Base-by-base conservation (phyloP, 2,888 invertebrate species). In the Meliscaeva auricollis region DNA sequence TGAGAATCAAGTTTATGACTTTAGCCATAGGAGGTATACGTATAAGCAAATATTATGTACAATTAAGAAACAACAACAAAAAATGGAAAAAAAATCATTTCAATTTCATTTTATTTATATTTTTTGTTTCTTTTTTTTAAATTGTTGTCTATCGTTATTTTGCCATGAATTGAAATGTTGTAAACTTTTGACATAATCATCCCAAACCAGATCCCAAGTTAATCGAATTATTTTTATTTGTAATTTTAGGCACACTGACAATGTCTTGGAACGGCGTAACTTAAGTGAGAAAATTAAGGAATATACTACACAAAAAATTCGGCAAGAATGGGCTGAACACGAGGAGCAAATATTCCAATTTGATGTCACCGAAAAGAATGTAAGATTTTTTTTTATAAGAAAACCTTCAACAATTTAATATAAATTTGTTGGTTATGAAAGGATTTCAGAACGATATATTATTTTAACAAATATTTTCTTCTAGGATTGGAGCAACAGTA, bases 1-100 rank as follows among this genome's bases (percentile, higher is more conserved):
- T 89, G 95, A 95, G 89, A 95, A 95, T 89, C 94, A 96, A 91
- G 93, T 94, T 38, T 96, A 95, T 38, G 95, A 96, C 89, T 92
- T 90, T 89, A 91, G 90, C 78, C 88, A 90, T 56, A 90, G 92
- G 90, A 91, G 92, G 92, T 92, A 91, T 78, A 87, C 9, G 2
- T 82, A 82, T 41, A 68, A 20, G 20, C 54, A 60, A 50, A 20
- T n/a, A 50, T 30, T 58, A 38, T 58, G 20, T 58, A 35, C 17
- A 17, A 17, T 35, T 35, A 35, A 58, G 17, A 30, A 69, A 56
- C 66, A 26, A 22, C 44, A 38, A 38, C 38, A 9, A 38, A 35
- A 35, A 4, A 7, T 32, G 4, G 32, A 32, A 6, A 44, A 46
- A 20, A 15, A 56, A 70, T 79, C 46, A 69, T 80, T 84, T 72